Conservation (phyloP, 2,113 vertebrate species). For the Tenrec ecaudatus region DNA sequence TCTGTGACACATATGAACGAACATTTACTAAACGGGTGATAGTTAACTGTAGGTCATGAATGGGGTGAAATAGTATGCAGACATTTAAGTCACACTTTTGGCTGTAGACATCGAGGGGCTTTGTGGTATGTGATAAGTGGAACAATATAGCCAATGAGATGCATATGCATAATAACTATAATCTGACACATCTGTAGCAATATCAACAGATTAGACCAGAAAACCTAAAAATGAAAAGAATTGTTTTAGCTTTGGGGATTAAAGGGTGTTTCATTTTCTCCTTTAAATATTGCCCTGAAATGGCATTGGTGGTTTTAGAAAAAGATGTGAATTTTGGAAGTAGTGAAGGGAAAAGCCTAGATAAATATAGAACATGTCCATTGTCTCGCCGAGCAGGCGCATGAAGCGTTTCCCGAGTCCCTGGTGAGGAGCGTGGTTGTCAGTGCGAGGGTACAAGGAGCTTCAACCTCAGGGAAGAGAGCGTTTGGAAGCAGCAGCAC, state of each 20-base stretch:
- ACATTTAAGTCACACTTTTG: neutral
- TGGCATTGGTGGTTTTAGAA: neutral
- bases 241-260: neutral
- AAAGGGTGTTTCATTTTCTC: neutral
- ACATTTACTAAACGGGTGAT: neutral
- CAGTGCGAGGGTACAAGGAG: neutral
- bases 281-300: constrained; percentile 33
- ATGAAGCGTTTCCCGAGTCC: neutral
- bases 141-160: neutral
- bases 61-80: neutral
- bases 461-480: neutral
- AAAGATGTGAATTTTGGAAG: neutral
- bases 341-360: neutral
- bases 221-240: neutral
- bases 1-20: neutral
- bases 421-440: neutral
- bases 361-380: neutral
- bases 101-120: neutral
- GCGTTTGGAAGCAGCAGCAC: neutral
- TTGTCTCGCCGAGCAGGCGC: neutral
- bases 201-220: neutral
- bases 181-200: neutral
- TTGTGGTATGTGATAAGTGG: neutral
- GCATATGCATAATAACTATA: neutral
- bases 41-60: neutral